Percentiles rank a stretch among this genome's conserved stretches.
These are phyloP conservation scores for Mactromeris polynyma DNA, from an alignment of 2,888 invertebrate species.

Conservation along the genomic window DNA sequence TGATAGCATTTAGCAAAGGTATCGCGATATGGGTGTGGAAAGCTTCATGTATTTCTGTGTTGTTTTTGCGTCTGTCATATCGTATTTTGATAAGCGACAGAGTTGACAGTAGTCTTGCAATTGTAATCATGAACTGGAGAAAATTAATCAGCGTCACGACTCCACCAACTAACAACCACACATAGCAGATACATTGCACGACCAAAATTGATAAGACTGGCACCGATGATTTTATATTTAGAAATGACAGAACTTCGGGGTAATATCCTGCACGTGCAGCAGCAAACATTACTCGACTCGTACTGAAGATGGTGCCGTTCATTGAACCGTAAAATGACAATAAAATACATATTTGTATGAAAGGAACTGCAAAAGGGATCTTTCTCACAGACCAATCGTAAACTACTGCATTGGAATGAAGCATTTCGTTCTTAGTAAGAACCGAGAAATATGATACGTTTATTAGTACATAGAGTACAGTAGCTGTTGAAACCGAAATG, in stretches of 20 bases:
- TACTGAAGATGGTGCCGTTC: slow-evolving; percentile 33
- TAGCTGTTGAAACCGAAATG: slow-evolving; percentile 43
- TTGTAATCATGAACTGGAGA: slow-evolving; percentile 13
- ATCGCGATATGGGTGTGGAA: slow-evolving; percentile 56
- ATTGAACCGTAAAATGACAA: slow-evolving; percentile 53
- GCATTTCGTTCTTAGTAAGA: slow-evolving; percentile 44
- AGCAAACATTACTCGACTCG: slow-evolving; percentile 53
- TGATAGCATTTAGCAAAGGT: slow-evolving; percentile 45
- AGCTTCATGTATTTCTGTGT: neutral
- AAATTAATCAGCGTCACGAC: slow-evolving; percentile 35
- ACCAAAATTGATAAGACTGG: slow-evolving; percentile 36
- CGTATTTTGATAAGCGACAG: slow-evolving; percentile 25
- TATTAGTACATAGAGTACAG: slow-evolving; percentile 42
- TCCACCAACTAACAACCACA: slow-evolving; percentile 24
- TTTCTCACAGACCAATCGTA: slow-evolving; percentile 47
- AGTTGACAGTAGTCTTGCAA: slow-evolving; percentile 17
- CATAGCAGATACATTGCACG: neutral
- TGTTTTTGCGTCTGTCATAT: slow-evolving; percentile 11
- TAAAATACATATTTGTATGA: slow-evolving; percentile 50
- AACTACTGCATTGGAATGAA: slow-evolving; percentile 46
- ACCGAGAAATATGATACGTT: slow-evolving; percentile 50
- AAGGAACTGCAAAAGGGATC: slow-evolving; percentile 26
- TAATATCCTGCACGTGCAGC: slow-evolving; percentile 53
- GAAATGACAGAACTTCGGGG: slow-evolving; percentile 57
- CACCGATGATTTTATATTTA: slow-evolving; percentile 42